Base-by-base conservation (phyloP, 1,140 invertebrate genomes). In the Lordiphosa clarofinis region DNA sequence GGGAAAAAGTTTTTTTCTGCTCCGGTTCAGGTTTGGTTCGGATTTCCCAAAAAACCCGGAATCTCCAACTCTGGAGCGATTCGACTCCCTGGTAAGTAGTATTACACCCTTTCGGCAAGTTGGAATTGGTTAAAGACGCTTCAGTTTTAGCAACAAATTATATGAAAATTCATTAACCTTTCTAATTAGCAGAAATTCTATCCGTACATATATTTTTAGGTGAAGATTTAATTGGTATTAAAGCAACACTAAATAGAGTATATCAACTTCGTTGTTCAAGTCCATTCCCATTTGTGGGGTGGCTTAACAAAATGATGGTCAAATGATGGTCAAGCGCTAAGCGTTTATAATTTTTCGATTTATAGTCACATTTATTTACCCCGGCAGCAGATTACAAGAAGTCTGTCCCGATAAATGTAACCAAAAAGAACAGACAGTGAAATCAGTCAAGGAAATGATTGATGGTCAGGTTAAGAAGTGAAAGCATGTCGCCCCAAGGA, bases 281-380 rank as follows among this genome's bases (percentile, higher is more conserved):
- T n/a, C 8, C 6, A 28, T 19, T 8, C 21, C 0, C 4, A 6
- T 28, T n/a, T 2, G 19, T 28, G 43, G 56, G 65, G 66, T 70
- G 44, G 35, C 48, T 63, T 21, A 1, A n/a, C 10, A 37, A 67
- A 68, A 48, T 60, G 37, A 60, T 69, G 65, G 48, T 69, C 56
- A 69, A 67, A 67, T 59, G 64, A 47, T 68, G 75, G 75, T 63
- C 76, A 75, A 63, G 57, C 65, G 67, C 68, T 68, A 82, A 62
- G 78, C 78, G 78, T 84, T 82, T 82, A 82, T 82, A 82, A 82
- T 82, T 82, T 82, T 82, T 82, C 76, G 76, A 82, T 82, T 82
- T 82, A 82, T 82, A 82, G 76, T 82, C 76, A 69, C 76, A 82
- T 82, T 82, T 82, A 75, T 72, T 69, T 75, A 67, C 55, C 56